Conservation (phyloP, 2,888 invertebrate genomes). For the Coelinius sp. region DNA sequence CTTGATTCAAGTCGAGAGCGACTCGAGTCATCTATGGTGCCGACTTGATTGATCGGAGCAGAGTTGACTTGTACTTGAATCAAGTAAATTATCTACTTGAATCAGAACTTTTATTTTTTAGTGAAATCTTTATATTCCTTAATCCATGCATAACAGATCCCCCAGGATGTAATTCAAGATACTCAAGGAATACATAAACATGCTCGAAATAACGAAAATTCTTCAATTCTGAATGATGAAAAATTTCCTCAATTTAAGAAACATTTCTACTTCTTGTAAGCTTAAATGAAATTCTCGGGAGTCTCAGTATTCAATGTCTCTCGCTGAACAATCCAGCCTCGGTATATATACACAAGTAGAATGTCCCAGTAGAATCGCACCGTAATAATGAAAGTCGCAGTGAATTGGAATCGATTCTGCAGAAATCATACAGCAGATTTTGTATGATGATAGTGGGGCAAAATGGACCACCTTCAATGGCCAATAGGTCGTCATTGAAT, state of each 20-base stretch:
- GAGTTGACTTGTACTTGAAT: background rate
- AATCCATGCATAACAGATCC: background rate
- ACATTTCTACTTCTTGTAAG: background rate
- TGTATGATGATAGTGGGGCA: too few species aligned
- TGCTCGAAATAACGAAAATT: background rate
- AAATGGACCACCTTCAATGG: too few species aligned
- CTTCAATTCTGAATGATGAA: background rate
- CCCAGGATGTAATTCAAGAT: background rate
- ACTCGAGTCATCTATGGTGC: too few species aligned
- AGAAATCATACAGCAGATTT: too few species aligned
- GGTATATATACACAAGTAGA: background rate
- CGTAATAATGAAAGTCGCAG: constrained; percentile 3
- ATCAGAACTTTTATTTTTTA: background rate
- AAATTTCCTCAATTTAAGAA: background rate
- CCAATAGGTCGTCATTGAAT: too few species aligned
- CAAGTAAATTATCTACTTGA: background rate
- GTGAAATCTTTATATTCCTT: background rate
- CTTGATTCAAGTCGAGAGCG: too few species aligned
- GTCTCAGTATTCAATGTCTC: background rate
- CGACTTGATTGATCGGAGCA: too few species aligned
- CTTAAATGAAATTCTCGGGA: background rate
- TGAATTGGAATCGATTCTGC: background rate
- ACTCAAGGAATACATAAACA: background rate
- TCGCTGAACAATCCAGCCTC: background rate
- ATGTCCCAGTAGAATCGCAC: background rate